Evolutionary conservation across 2,113 vertebrate species (phyloP).

Genomic region (Lipophrys pholis): DNA sequence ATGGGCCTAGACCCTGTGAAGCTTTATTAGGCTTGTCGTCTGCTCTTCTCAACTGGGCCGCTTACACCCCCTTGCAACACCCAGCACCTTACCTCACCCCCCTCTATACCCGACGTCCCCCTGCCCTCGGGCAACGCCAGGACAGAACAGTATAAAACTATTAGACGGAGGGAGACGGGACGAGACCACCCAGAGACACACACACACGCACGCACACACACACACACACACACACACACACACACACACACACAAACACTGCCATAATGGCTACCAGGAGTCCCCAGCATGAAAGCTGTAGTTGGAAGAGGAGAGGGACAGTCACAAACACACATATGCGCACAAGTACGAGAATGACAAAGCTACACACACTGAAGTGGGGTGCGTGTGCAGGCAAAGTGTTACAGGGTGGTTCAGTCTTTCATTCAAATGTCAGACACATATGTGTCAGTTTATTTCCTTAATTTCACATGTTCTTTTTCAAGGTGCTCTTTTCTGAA

Average conservation of each 20-base stretch:
- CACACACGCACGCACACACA: constrained; percentile 72
- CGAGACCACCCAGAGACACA: constrained; percentile 93
- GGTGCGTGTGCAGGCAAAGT: constrained; percentile 16
- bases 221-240: constrained; percentile 59
- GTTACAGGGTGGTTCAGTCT: constrained; percentile 32
- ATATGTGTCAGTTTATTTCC: constrained; percentile 44
- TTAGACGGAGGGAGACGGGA: constrained; percentile 73
- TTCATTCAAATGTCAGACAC: constrained; percentile 69
- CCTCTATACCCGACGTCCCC: constrained; percentile 19
- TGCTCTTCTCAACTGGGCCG: constrained; percentile 86
- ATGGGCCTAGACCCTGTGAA: constrained; percentile 89
- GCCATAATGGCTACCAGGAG: constrained; percentile 86
- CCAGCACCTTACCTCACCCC: constrained; percentile 42
- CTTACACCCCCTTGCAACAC: constrained; percentile 80
- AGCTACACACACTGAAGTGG: constrained; percentile 46
- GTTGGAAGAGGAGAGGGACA: constrained; percentile 69
- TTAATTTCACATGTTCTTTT: constrained; percentile 26
- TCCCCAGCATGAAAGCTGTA: constrained; percentile 79
- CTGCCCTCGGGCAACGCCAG: constrained; percentile 92
- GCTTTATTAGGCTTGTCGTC: constrained; percentile 97
- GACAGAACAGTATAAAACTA: constrained; percentile 91
- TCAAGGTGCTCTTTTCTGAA: constrained; percentile 14
- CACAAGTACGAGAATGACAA: constrained; percentile 29
- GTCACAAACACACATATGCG: constrained; percentile 30
- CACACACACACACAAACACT: constrained; percentile 71